Evolutionary conservation across 1,140 invertebrate genomes (phyloP).

Genomic region (Drosophila suzukii): DNA sequence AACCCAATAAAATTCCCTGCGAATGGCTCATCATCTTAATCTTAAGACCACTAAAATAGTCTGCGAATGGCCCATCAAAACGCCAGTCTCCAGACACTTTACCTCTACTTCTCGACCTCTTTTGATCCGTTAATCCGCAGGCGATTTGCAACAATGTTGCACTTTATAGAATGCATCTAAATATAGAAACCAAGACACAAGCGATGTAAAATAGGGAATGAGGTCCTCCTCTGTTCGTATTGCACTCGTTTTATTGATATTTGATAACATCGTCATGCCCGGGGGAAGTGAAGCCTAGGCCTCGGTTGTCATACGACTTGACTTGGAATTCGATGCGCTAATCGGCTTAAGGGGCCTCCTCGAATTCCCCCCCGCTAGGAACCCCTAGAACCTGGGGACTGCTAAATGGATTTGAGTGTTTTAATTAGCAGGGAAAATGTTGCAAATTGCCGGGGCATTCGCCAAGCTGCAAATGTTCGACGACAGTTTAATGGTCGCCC

Average conservation of each 20-base stretch:
- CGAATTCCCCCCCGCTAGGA: not conserved
- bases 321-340: constrained; percentile 56
- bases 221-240: constrained; percentile 26
- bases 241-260: constrained; percentile 72
- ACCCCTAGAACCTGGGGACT: constrained; percentile 5
- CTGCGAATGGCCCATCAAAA: constrained; percentile 1
- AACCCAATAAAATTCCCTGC: not conserved
- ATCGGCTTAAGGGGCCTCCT: constrained; percentile 54
- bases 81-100: not conserved
- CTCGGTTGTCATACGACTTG: constrained; percentile 39
- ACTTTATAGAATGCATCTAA: constrained; percentile 48
- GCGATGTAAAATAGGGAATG: not conserved
- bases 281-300: constrained; percentile 11
- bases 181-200: constrained; percentile 34
- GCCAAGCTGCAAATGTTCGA: constrained; percentile 20
- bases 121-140: constrained; percentile 58
- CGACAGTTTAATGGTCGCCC: constrained; percentile 51
- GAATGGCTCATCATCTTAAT: not conserved
- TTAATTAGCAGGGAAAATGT: constrained; percentile 78
- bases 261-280: constrained; percentile 71
- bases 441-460: constrained; percentile 52
- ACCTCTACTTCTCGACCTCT: constrained; percentile 14
- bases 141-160: constrained; percentile 68
- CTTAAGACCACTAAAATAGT: constrained; percentile 4
- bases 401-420: constrained; percentile 78